These are phyloP conservation scores for Gambusia affinis DNA, from an alignment of 2,113 vertebrate genomes.

Conservation along the genomic window DNA sequence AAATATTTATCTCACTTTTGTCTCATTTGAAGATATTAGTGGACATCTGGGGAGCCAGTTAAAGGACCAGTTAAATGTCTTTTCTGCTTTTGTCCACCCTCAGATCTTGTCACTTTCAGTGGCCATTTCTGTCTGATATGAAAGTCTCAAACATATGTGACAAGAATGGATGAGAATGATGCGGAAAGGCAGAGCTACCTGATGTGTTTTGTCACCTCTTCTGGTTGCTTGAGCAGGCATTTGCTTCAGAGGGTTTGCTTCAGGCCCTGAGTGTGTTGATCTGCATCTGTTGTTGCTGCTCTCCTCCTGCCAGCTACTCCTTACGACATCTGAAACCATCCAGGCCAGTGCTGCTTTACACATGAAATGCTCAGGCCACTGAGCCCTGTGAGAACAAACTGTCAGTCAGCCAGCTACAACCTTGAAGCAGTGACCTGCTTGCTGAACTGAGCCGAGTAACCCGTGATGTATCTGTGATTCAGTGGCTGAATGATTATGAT, in stretches of 20 bases:
- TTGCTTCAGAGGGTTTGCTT: constrained; percentile 72
- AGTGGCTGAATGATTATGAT: constrained; percentile 9
- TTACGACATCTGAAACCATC: constrained; percentile 85
- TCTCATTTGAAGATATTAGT: constrained; percentile 11
- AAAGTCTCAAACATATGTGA: constrained; percentile 76
- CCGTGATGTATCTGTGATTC: constrained; percentile 23
- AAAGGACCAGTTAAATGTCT: constrained; percentile 21
- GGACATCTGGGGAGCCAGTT: constrained; percentile 38
- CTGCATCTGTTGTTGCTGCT: constrained; percentile 83
- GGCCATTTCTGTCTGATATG: constrained; percentile 59
- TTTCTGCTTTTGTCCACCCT: background rate
- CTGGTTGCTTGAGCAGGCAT: constrained; percentile 81
- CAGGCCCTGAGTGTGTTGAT: constrained; percentile 81
- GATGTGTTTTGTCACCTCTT: constrained; percentile 86
- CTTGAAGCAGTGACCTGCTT: constrained; percentile 74
- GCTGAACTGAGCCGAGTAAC: constrained; percentile 60
- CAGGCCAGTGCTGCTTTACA: constrained; percentile 82
- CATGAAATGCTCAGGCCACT: constrained; percentile 80
- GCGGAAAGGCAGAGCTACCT: constrained; percentile 82
- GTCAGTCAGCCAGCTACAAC: constrained; percentile 72
- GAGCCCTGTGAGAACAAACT: constrained; percentile 78
- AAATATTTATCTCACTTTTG: constrained; percentile 25
- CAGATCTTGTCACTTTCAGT: constrained; percentile 75
- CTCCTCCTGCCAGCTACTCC: constrained; percentile 78
- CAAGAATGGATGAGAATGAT: constrained; percentile 74